Conservation (phyloP, 2,888 invertebrate species). For the Gonocerus acuteangulatus region DNA sequence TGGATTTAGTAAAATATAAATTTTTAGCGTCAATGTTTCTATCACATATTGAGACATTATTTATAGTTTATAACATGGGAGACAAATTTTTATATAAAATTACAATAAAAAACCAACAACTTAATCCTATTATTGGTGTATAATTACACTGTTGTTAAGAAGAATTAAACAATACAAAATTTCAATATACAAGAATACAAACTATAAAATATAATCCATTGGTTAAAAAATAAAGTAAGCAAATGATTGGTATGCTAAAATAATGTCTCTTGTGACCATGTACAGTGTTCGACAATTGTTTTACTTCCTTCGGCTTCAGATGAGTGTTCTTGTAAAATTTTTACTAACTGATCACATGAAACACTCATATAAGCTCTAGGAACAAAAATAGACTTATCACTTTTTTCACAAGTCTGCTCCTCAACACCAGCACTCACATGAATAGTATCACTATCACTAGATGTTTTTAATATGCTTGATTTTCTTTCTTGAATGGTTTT, state of each 20-base stretch:
- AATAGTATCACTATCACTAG: conserved; percentile 35
- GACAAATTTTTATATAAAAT: conserved; percentile 8
- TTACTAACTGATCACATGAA: conserved; percentile 38
- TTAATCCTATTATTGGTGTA: conserved; percentile 22
- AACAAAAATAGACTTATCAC: conserved; percentile 27
- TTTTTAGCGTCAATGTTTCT: conserved; percentile 20
- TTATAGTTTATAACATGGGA: conserved; percentile 9
- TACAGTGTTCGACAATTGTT: conserved; percentile 34
- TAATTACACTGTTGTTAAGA: conserved; percentile 7
- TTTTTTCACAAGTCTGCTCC: conserved; percentile 15
- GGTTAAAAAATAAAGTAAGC: conserved; percentile 4
- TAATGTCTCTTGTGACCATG: conserved; percentile 38
- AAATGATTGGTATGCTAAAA: conserved; percentile 30
- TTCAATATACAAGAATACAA: conserved; percentile 5
- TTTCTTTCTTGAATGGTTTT: conserved; percentile 9
- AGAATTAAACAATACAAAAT: conserved; percentile 10
- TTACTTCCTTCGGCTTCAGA: conserved; percentile 30
- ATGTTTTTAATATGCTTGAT: conserved; percentile 25
- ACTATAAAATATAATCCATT: conserved; percentile 13
- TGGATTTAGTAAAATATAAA: conserved; percentile 23
- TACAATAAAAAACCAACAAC: conserved; percentile 14
- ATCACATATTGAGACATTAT: conserved; percentile 25
- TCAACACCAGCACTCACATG: conserved; percentile 26
- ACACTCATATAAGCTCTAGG: conserved; percentile 34
- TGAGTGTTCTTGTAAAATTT: conserved; percentile 35